These are phyloP conservation scores for Mythimna impura DNA, from an alignment of 2,888 invertebrate genomes.

Conservation along the genomic window DNA sequence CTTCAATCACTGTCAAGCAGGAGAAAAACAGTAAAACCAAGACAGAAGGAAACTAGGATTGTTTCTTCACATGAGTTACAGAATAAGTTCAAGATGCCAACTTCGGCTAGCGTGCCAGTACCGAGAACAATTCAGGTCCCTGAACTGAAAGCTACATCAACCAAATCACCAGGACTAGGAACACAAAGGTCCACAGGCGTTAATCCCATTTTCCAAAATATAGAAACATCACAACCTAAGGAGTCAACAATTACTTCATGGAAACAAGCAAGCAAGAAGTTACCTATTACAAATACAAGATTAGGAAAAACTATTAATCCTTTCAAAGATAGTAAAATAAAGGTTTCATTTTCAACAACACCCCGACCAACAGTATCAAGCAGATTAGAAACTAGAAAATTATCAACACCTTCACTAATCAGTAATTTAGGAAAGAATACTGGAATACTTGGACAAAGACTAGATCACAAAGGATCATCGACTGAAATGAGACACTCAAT, in stretches of 20 bases:
- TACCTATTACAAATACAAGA: conserved; percentile 27
- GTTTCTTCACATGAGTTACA: conserved; percentile 19
- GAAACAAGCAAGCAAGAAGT: conserved; percentile 31
- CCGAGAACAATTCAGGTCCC: conserved; percentile 68
- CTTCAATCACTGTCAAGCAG: conserved; percentile 20
- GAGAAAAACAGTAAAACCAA: conserved; percentile 31
- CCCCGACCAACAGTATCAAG: conserved; percentile 22
- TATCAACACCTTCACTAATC: conserved; percentile 2
- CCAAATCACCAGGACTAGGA: conserved; percentile 28
- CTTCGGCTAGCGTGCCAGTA: conserved; percentile 69
- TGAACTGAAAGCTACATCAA: conserved; percentile 49
- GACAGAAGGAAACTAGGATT: conserved; percentile 24
- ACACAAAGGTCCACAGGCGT: conserved; percentile 16
- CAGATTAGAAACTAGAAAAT: conserved; percentile 17
- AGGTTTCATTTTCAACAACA: conserved; percentile 55
- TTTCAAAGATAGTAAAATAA: conserved; percentile 53
- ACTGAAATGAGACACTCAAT: conserved; percentile 47
- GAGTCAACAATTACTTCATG: conserved; percentile 35
- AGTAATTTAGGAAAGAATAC: conserved; percentile 5
- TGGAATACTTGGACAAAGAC: conserved; percentile 7
- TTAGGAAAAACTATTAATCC: conserved; percentile 44
- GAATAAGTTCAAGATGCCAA: conserved; percentile 63
- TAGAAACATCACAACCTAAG: conserved; percentile 11
- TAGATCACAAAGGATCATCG: conserved; percentile 37
- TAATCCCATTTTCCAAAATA: conserved; percentile 15